Conservation (phyloP, 2,888 invertebrate genomes). For the Aplocera efformata region DNA sequence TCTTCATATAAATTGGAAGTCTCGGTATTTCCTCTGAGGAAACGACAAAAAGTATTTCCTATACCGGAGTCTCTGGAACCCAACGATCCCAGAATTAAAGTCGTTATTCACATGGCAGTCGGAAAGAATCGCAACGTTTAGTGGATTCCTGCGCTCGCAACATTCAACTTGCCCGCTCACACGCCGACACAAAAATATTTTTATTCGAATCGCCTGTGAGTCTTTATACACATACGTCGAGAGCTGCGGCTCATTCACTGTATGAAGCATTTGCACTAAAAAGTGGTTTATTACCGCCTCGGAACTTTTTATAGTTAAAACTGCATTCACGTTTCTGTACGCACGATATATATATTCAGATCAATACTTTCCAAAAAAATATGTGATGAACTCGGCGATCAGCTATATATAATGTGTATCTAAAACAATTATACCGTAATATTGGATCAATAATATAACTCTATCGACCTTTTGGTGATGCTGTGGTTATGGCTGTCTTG, state of each 20-base stretch:
- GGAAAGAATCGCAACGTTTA: slow-evolving; percentile 49
- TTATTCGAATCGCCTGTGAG: slow-evolving; percentile 36
- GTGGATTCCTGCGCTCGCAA: slow-evolving; percentile 47
- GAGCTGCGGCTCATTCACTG: slow-evolving; percentile 46
- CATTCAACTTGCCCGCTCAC: slow-evolving; percentile 49
- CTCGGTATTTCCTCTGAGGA: slow-evolving; percentile 62
- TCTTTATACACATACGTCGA: slow-evolving; percentile 18
- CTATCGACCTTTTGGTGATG: slow-evolving; percentile 61
- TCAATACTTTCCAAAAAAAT: slow-evolving; percentile 11
- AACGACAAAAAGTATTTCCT: slow-evolving; percentile 46
- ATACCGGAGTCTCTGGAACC: slow-evolving; percentile 32
- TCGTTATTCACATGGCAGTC: slow-evolving; percentile 40
- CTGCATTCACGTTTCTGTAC: slow-evolving; percentile 16
- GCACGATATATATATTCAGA: slow-evolving; percentile 27
- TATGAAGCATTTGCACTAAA: slow-evolving; percentile 40
- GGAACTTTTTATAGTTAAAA: slow-evolving; percentile 21
- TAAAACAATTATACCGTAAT: slow-evolving; percentile 20
- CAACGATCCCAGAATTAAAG: slow-evolving; percentile 43
- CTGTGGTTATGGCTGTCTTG: slow-evolving; percentile 69
- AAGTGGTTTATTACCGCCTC: slow-evolving; percentile 34
- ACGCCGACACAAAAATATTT: slow-evolving; percentile 53
- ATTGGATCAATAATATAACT: slow-evolving; percentile 29
- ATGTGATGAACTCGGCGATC: slow-evolving; percentile 7
- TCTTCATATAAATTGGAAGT: slow-evolving; percentile 59
- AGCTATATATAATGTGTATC: slow-evolving; percentile 12